phyloP scores from a whole-genome alignment of 2,888 invertebrate genomes.

The Belgica antarctica region DNA sequence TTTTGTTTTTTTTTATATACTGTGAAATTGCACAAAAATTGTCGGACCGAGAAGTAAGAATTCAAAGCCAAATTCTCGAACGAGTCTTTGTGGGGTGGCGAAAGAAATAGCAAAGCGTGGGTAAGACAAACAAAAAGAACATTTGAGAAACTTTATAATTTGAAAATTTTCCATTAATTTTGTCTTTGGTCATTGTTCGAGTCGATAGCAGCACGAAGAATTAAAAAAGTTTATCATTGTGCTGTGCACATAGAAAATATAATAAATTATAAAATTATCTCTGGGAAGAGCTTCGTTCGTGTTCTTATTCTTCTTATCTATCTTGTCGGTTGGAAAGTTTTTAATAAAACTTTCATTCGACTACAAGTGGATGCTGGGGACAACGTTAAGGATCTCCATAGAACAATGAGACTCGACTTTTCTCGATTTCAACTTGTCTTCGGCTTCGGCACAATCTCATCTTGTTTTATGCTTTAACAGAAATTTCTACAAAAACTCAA shows the following conservation, averaged over 20 bases:
- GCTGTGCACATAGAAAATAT: constrained; percentile 9
- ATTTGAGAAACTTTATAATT: constrained; percentile 27
- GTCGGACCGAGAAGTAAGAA: too few species aligned
- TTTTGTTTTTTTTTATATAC: not conserved
- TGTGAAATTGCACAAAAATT: constrained; percentile 10
- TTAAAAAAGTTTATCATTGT: constrained; percentile 8
- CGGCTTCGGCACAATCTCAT: constrained; percentile 8
- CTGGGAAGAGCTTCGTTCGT: constrained; percentile 25
- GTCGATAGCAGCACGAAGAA: not conserved
- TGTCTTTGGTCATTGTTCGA: constrained; percentile 37
- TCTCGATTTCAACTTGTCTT: not conserved
- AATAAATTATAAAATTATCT: constrained; percentile 44
- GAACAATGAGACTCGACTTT: not conserved
- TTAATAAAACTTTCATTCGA: constrained; percentile 26
- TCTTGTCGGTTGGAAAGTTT: not conserved
- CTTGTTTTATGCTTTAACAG: constrained; percentile 36
- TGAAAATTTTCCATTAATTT: constrained; percentile 43
- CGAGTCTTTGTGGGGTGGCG: not conserved
- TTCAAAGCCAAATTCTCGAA: not conserved
- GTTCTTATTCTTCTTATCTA: constrained; percentile 40
- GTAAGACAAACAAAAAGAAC: constrained; percentile 8
- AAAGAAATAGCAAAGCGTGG: not conserved
- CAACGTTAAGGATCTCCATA: too few species aligned
- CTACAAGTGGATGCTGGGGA: not conserved
- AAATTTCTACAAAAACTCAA: constrained; percentile 24